Base-by-base conservation (phyloP, 1,140 invertebrate species). In the Bombus picipes region DNA sequence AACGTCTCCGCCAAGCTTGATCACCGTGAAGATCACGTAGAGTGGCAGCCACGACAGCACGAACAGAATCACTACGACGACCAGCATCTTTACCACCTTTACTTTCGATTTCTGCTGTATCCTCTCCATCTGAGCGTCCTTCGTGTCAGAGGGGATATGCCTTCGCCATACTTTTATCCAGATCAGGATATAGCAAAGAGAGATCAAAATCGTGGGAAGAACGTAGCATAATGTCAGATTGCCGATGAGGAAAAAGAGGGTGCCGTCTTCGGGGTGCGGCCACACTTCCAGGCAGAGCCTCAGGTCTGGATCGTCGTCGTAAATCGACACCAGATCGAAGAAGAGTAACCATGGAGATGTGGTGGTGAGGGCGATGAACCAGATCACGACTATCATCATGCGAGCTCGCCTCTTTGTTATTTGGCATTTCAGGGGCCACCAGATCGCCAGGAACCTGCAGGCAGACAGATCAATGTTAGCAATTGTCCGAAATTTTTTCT, bases 71-170 rank as follows among this genome's bases (percentile, higher is more conserved):
- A 99, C 98, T 1, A 99, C 99, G 1, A 98, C 98, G 0, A 99
- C 97, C 81, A 99, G 95, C 99, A 99, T 99, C 95, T 99, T 99
- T 9, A 99, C 97, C 34, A 99, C 99, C 93, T 99, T 98, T 34
- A 98, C 97, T 95, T 98, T 99, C 22, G 98, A 98, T 94, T 98
- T 98, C 91, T 98, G 98, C 94, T 98, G 98, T 96, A 98, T 97
- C 65, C 97, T 96, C 93, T 99, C 98, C 97, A 98, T 98, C 92
- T 98, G 97, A 1, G 97, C 98, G 93, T 98, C 98, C 93, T 98
- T 98, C 2, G 98, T 97, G 89, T 98, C 98, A 0, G 98, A 98
- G 0, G 98, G 98, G 83, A 99, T 98, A 81, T 97, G 96, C 25
- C 98, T 95, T 62, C 97, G 97, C 96, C 97, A 99, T 0, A 99